A percentile compares a stretch with the other conserved stretches of the same genome.
Evolutionary conservation across 2,113 vertebrate species (phyloP).

Genomic region (Marmota flaviventris): DNA sequence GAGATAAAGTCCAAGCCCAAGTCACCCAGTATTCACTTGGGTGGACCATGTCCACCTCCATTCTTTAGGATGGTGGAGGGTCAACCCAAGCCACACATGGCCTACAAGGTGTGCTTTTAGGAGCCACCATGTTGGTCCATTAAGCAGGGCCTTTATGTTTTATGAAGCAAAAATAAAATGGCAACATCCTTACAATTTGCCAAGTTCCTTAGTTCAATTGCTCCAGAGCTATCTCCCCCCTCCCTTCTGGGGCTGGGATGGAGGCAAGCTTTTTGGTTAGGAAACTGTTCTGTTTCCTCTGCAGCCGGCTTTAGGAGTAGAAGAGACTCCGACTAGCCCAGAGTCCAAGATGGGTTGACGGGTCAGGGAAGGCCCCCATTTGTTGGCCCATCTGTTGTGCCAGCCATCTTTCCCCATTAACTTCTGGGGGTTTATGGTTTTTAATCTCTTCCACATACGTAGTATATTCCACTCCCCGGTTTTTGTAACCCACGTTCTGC

Average conservation of each 20-base stretch:
- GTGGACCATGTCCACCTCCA: too few species aligned
- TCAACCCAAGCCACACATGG: background rate
- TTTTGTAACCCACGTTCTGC: background rate
- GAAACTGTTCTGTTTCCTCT: constrained; percentile 54
- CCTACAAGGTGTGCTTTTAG: background rate
- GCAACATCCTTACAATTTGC: fast-evolving
- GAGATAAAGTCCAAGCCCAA: background rate
- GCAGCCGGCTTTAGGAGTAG: background rate
- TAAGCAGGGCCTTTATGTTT: background rate
- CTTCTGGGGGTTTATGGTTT: background rate
- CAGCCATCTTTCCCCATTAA: constrained; percentile 64
- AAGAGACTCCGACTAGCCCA: background rate
- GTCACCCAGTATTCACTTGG: too few species aligned
- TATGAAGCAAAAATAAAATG: background rate
- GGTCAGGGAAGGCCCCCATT: constrained; percentile 52
- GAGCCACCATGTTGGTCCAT: too few species aligned
- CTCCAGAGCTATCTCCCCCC: background rate
- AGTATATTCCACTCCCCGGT: background rate
- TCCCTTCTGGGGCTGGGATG: background rate
- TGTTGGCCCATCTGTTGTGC: background rate
- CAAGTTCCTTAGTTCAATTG: background rate
- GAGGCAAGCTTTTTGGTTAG: background rate
- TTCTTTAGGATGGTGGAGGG: background rate
- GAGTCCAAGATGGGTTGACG: background rate
- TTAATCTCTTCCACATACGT: too few species aligned